These are phyloP conservation scores for Callaeas wilsoni DNA, from an alignment of 2,113 vertebrate species.

Conservation along the genomic window DNA sequence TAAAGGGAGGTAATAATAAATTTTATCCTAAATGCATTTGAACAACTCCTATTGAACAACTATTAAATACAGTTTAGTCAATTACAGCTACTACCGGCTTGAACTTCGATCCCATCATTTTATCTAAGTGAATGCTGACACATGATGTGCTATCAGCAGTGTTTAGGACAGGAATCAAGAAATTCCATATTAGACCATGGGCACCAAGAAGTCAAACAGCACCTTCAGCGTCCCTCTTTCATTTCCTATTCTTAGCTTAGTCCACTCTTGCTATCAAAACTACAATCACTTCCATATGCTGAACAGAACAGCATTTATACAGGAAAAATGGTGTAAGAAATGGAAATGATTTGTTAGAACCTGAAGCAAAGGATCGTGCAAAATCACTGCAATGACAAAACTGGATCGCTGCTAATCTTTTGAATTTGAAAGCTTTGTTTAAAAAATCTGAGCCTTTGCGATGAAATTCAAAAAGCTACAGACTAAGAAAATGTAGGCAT, in stretches of 20 bases:
- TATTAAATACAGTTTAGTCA: neutral
- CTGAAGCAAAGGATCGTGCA: neutral
- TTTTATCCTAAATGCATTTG: neutral
- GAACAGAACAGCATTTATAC: neutral
- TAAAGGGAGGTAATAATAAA: neutral
- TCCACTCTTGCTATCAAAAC: constrained; percentile 11
- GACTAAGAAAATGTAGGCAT: neutral
- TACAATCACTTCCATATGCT: neutral
- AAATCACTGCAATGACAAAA: neutral
- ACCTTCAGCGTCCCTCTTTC: neutral
- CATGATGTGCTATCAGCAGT: neutral
- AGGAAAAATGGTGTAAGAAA: neutral
- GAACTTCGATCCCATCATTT: neutral
- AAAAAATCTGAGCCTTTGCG: neutral
- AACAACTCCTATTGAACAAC: neutral
- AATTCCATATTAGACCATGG: neutral
- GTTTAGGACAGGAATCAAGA: neutral
- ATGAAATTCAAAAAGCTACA: neutral
- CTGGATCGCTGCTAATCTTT: neutral
- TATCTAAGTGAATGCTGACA: neutral
- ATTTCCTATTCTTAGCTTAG: constrained; percentile 14
- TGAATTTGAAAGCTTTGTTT: neutral
- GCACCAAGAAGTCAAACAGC: neutral
- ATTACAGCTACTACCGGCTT: neutral
- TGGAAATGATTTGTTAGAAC: neutral